Base-by-base conservation (phyloP, 2,797 vertebrate species). In the Eremophila alpestris region DNA sequence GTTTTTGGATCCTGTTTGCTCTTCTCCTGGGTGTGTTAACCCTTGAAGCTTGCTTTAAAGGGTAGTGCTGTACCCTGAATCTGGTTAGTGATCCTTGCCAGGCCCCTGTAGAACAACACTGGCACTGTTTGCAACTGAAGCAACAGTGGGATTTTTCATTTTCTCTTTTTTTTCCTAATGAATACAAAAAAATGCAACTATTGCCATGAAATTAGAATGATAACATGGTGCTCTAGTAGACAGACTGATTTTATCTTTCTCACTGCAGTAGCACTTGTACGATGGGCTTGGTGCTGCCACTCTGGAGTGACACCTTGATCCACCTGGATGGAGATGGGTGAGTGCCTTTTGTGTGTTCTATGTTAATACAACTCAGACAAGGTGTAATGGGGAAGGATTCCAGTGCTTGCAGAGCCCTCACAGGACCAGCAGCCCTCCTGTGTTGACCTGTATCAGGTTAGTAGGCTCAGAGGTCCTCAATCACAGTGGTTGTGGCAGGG, bases 291-390 rank as follows among this genome's bases (percentile, higher is more conserved):
- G 99, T 99, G 96, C 98, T 99, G 96, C 99, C 99, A 2, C 98
- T 99, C 96, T 99, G 99, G 99, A 99, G 99, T 52, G 99, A 99
- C 97, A 99, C 99, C 18, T 96, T 99, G 93, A 99, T 99, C 97
- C 99, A 99, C 98, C 97, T 99, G 98, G 99, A 99, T 40, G 99
- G 99, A 94, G 99, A 99, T 63, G 99, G 99, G 99, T 99, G 98
- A 99, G 98, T 96, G 34, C 65, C 75, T 87, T 70, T 21, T 24
- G 2, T 55, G 49, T 14, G 19, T 83, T 55, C 56, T 71, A 2
- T 12, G 8, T 48, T 60, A 56, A 11, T 56, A 43, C 43, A 20
- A 0, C 43, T 14, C 63, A 63, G 32, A 16, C 32, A 30, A 32
- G 58, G 22, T 36, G 32, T 27, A 1, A 1, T 45, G 55, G 82